Evolutionary conservation across 2,113 vertebrate species (phyloP), one percentile per base, ranked within the genome.

Genomic region (Kobus ellipsiprymnus): DNA sequence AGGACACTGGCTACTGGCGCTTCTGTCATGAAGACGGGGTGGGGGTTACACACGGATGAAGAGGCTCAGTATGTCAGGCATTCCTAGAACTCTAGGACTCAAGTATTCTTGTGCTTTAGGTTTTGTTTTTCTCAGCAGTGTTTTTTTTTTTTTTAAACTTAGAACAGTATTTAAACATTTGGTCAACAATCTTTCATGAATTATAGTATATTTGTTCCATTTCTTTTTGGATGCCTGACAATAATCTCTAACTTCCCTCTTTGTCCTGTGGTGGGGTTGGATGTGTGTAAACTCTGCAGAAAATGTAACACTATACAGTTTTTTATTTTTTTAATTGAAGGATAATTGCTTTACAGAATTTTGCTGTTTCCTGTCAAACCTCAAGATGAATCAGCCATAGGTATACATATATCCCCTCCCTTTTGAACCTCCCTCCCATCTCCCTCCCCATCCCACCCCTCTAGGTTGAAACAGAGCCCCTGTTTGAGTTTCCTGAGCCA

Each of bases 21-120:
- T 21, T 52, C 7, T 27, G 21, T 64, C 87, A 12, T 1, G 67
- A 77, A 44, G 40, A 77, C 23, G 1, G 17, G 21, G 29, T 0
- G 12, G 3, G 5, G 3, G 10, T 57, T 52, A 29, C 11, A 33
- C 16, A 25, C 0, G 4, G 10, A 3, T 1, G 7, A 1, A 16
- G 3, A 15, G 29, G 25, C 40, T 92, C 57, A 5, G 11, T 3
- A 9, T 1, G 74, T 17, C 15, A 8, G 27, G 7, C 8, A 7
- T 33, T 15, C 23, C 62, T 29, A 0, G 33, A 50, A 36, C 7
- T 80, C 59, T 14, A 12, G 40, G 10, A 55, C 1, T 30, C 2
- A 0, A 16, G 1, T 21, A 9, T n/a, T 46, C 12, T 87, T 62
- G 21, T 46, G 30, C n/a, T 82, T 93, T 87, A 4, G 48, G n/a